These are phyloP conservation scores for Grammomys dolichurus DNA, from an alignment of 2,113 vertebrate species.

Conservation along the genomic window DNA sequence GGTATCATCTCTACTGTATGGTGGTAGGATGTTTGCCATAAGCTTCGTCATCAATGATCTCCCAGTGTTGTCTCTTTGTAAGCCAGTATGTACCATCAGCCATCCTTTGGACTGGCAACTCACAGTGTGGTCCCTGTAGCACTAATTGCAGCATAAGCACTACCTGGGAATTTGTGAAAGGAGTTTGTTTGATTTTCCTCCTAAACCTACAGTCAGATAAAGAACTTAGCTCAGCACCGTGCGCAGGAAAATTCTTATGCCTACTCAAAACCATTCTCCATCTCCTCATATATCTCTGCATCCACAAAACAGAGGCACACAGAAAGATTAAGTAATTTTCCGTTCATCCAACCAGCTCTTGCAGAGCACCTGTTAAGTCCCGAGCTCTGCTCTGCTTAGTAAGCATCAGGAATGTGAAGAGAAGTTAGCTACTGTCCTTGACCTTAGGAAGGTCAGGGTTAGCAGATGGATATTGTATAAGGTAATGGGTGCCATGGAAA, in stretches of 20 bases:
- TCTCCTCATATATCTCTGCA: neutral
- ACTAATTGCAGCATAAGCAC: neutral
- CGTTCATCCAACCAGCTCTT: neutral
- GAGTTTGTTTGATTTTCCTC: neutral
- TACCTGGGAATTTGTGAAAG: neutral
- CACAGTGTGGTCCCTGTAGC: no score
- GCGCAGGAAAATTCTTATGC: neutral
- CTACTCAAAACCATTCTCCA: neutral
- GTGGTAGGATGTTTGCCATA: no score
- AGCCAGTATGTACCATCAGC: fast-evolving
- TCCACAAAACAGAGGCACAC: neutral
- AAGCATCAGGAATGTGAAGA: fast-evolving
- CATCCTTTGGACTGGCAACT: neutral
- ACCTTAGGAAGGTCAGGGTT: neutral
- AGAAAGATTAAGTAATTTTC: neutral
- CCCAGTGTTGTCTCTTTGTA: neutral
- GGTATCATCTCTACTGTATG: neutral
- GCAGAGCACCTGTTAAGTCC: neutral
- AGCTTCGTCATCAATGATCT: fast-evolving
- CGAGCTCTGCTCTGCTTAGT: neutral
- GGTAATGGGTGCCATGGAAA: neutral
- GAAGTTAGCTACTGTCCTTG: neutral
- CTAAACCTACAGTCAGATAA: neutral
- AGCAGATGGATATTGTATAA: neutral
- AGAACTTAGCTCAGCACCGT: neutral